Conservation (phyloP, 1,140 invertebrate genomes). For the Dendrolimus punctatus region DNA sequence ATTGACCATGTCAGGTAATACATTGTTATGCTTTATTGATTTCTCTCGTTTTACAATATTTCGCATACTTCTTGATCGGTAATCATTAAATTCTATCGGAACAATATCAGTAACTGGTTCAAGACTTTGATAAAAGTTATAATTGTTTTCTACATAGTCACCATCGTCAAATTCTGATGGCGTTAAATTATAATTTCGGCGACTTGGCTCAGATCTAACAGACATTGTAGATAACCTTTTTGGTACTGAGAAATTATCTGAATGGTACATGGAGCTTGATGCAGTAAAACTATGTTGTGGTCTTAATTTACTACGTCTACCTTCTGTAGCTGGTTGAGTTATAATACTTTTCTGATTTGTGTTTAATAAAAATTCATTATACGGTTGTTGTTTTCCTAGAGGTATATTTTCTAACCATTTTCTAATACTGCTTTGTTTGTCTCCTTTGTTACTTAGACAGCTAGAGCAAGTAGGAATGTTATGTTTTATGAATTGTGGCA, state of each 20-base stretch:
- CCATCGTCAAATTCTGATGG: constrained; percentile 46
- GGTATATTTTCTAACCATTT: constrained; percentile 86
- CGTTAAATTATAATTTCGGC: constrained; percentile 55
- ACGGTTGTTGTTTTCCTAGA: constrained; percentile 51
- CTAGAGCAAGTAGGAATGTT: constrained; percentile 65
- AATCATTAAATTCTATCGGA: constrained; percentile 36
- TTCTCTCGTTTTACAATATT: constrained; percentile 40
- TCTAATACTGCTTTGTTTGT: constrained; percentile 81
- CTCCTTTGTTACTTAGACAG: constrained; percentile 70
- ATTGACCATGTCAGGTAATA: constrained; percentile 75
- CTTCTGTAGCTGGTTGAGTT: constrained; percentile 38
- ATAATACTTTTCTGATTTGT: constrained; percentile 37
- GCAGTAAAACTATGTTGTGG: constrained; percentile 50
- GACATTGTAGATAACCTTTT: constrained; percentile 48
- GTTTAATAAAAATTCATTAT: constrained; percentile 29
- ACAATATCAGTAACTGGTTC: constrained; percentile 39
- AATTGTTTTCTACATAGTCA: constrained; percentile 16
- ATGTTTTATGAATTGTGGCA: constrained; percentile 53
- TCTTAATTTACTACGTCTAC: constrained; percentile 28
- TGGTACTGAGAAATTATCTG: constrained; percentile 25
- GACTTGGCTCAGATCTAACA: constrained; percentile 58
- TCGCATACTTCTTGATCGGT: constrained; percentile 26
- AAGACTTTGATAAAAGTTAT: constrained; percentile 36
- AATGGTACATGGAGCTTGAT: constrained; percentile 21
- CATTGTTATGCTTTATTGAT: constrained; percentile 59